Base-by-base conservation (phyloP, 2,797 vertebrate genomes). In the Holocentrus rufus region DNA sequence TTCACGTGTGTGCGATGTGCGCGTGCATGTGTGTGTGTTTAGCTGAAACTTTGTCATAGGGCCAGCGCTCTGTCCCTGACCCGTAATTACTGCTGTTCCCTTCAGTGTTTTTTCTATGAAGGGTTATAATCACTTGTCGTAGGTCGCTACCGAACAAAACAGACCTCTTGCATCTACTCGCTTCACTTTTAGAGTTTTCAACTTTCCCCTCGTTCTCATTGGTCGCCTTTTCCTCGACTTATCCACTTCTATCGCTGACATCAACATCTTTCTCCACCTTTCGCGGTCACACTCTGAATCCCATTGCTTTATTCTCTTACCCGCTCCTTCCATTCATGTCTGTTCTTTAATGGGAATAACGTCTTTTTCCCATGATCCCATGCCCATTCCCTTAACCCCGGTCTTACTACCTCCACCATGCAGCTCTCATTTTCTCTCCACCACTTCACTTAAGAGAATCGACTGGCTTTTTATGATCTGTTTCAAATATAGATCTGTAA, bases 401-500 rank as follows among this genome's bases (percentile, higher is more conserved):
- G 23, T 60, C 34, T 64, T 67, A 17, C 47, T 61, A 30, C 67
- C 69, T 70, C 36, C 42, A 56, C 55, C 66, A 60, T 75, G 67
- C 72, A 74, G 56, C 74, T 55, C 42, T 73, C 72, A 66, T 80
- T 80, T 83, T 70, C 72, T 50, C 59, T 75, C 25, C 54, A 67
- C 72, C 66, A 20, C 69, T 84, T 81, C 72, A 77, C 77, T 84
- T 61, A 34, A 81, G 77, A 63, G 54, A 70, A 85, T 80, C 44
- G 77, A 79, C 61, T 69, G 27, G 50, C 46, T 77, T 47, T 84
- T 86, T 75, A 72, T 56, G 65, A 78, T 77, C 58, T 77, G 72
- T 84, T 89, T 87, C 71, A 88, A 88, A 84, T 84, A 77, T 87
- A 87, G 79, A 84, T 85, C 65, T 53, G 55, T 15, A 55, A 64